A percentile compares a stretch with the other conserved stretches of the same genome.
phyloP scores from a whole-genome alignment of 1,140 invertebrate species.

The Hylyphantes graminicola region DNA sequence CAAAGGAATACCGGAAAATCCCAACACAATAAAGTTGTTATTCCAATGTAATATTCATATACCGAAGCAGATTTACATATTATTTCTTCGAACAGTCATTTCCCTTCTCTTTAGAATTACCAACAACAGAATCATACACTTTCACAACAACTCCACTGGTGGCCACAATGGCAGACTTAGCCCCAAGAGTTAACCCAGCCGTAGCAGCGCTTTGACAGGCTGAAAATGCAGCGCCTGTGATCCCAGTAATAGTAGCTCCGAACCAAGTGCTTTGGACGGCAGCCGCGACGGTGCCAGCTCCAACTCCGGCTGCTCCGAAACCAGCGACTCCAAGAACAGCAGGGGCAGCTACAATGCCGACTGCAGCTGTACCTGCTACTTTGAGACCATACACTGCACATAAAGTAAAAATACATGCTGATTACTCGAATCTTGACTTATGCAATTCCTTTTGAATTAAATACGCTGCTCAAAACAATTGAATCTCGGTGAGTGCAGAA shows the following conservation, averaged over 20 bases:
- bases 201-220: slow-evolving; percentile 34
- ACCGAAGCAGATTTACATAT: no score
- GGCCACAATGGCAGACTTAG: neutral
- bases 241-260: neutral
- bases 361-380: slow-evolving; percentile 5
- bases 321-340: neutral
- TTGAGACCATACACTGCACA: neutral
- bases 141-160: neutral
- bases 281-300: slow-evolving; percentile 41
- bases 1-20: no score
- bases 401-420: no score
- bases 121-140: neutral
- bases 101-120: neutral
- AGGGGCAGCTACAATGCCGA: neutral
- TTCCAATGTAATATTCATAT: no score
- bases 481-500: no score
- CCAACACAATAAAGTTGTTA: no score
- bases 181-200: neutral
- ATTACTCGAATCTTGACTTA: no score
- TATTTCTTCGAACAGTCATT: neutral
- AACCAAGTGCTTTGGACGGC: neutral
- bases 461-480: no score
- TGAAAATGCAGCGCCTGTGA: slow-evolving; percentile 9
- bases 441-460: no score
- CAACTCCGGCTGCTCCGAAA: slow-evolving; percentile 25